Percentiles rank a stretch among this genome's conserved stretches.
Conservation (phyloP, 2,797 vertebrate genomes). For the Phaenicophaeus curvirostris region DNA sequence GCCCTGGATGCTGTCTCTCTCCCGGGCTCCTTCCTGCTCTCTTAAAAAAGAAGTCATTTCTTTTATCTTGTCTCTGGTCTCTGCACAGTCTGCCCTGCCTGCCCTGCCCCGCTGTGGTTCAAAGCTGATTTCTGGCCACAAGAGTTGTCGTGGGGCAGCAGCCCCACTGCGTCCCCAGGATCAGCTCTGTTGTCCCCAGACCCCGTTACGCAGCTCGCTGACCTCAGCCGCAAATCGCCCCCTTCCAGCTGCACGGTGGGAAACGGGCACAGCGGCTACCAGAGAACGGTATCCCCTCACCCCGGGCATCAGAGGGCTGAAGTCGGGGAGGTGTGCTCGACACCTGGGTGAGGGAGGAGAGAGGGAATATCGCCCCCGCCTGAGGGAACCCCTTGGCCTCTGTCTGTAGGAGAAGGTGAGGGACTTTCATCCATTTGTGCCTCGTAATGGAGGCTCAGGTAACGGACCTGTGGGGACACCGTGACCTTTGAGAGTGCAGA, state of each 20-base stretch:
- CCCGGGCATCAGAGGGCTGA: not conserved
- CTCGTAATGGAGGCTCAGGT: too few species aligned
- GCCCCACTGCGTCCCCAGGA: not conserved
- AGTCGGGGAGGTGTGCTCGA: too few species aligned
- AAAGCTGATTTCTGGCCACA: not conserved
- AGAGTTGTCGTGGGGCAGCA: not conserved
- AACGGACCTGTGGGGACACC: too few species aligned
- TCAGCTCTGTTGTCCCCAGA: not conserved
- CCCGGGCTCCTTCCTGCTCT: slow-evolving; percentile 25
- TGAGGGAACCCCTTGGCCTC: too few species aligned
- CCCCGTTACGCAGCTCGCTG: not conserved
- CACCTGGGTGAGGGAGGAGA: too few species aligned
- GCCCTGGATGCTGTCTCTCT: not conserved
- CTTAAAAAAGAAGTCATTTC: not conserved
- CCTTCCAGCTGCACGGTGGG: not conserved
- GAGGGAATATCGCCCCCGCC: too few species aligned
- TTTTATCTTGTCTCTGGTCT: slow-evolving; percentile 1
- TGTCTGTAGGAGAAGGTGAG: too few species aligned
- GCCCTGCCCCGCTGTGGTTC: not conserved
- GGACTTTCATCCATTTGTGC: too few species aligned
- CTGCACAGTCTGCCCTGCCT: not conserved
- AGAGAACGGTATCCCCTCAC: not conserved
- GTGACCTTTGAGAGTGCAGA: not conserved
- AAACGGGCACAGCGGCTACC: not conserved
- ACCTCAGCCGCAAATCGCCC: not conserved